A percentile compares a stretch with the other conserved stretches of the same genome.
phyloP scores from a whole-genome alignment of 2,797 vertebrate species.

The Avahi laniger region DNA sequence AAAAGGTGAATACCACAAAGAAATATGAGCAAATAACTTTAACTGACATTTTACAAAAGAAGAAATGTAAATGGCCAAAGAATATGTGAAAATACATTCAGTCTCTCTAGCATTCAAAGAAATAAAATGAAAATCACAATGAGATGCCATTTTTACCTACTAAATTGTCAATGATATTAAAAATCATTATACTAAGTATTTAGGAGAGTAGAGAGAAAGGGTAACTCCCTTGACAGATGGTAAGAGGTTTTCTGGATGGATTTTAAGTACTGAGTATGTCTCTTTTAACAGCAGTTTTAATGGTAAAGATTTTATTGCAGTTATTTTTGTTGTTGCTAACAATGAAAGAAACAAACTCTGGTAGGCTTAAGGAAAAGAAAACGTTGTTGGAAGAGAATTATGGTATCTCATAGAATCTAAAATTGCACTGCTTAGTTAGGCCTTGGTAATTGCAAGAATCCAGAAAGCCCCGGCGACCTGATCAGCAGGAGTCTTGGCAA shows the following conservation, averaged over 20 bases:
- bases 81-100: conserved; percentile 9
- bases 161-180: conserved; percentile 25
- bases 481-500: neutral
- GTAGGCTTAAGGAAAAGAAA: neutral
- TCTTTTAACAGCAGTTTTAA: too few relatives aligned
- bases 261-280: neutral
- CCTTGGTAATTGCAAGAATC: neutral
- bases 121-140: conserved; percentile 49
- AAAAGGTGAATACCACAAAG: conserved; percentile 11
- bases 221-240: neutral
- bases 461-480: neutral
- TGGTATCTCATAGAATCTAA: neutral
- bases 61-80: conserved; percentile 57
- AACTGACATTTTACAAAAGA: conserved; percentile 63
- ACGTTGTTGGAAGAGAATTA: neutral
- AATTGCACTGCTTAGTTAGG: neutral
- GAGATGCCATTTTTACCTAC: conserved; percentile 36
- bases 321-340: neutral
- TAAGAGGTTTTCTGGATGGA: neutral
- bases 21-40: conserved; percentile 50
- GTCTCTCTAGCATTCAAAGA: conserved; percentile 33
- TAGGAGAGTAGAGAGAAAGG: neutral
- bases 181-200: conserved; percentile 11
- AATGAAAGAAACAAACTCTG: neutral
- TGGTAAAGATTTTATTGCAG: too few relatives aligned